phyloP scores from a whole-genome alignment of 2,797 vertebrate genomes.

The Mus minutoides region DNA sequence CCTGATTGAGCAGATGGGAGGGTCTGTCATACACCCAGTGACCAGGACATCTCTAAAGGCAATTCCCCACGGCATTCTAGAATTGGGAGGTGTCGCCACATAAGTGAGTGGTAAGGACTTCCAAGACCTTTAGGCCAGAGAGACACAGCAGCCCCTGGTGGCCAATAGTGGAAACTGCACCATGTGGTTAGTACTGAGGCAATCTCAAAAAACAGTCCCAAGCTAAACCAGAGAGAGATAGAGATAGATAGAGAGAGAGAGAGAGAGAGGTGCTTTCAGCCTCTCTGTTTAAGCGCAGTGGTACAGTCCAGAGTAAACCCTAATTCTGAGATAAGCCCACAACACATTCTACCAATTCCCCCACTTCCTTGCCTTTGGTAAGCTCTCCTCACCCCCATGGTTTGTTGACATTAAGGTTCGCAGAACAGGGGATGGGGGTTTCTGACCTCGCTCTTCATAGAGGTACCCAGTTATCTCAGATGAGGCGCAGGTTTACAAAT shows the following conservation, averaged over 20 bases:
- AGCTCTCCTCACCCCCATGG: not conserved
- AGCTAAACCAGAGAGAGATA: no score
- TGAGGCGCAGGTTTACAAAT: not conserved
- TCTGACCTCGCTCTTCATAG: not conserved
- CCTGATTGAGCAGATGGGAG: not conserved
- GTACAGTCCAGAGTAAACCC: not conserved
- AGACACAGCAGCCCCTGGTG: slow-evolving; percentile 63
- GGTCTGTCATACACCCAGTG: not conserved
- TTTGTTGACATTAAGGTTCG: slow-evolving; percentile 32
- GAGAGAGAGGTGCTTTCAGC: not conserved
- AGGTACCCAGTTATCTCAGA: not conserved
- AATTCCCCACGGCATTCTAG: not conserved
- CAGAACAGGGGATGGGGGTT: not conserved
- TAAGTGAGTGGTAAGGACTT: not conserved
- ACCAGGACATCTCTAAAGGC: not conserved
- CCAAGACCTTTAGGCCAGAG: not conserved
- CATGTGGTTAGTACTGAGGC: not conserved
- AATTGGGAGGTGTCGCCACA: not conserved
- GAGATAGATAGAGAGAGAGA: no score
- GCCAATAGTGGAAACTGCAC: slow-evolving; percentile 56
- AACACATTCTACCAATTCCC: not conserved
- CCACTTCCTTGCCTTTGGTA: not conserved
- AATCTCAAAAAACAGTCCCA: not conserved
- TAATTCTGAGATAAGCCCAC: not conserved
- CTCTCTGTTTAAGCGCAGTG: not conserved